Conservation (phyloP, 2,113 vertebrate genomes). For the Pomatostomus ruficeps region DNA sequence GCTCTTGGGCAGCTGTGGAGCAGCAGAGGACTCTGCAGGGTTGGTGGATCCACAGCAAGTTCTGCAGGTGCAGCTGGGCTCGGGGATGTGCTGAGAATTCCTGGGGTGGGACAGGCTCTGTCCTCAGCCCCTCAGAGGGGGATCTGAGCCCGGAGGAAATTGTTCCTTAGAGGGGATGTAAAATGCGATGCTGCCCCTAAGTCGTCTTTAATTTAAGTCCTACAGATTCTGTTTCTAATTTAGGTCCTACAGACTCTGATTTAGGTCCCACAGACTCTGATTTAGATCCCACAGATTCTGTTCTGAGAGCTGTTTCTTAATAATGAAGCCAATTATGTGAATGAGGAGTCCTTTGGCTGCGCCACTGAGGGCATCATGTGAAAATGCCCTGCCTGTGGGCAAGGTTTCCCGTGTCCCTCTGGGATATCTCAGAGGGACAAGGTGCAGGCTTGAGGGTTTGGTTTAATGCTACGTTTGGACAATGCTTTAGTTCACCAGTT, state of each 20-base stretch:
- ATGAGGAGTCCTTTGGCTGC: neutral
- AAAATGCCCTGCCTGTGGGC: neutral
- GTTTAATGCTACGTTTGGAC: accelerated
- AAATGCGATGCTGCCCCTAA: neutral
- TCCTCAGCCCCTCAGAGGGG: accelerated
- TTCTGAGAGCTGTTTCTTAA: neutral
- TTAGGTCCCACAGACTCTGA: neutral
- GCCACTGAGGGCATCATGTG: neutral
- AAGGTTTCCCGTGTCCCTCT: neutral
- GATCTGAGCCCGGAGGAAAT: accelerated
- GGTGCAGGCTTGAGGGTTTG: accelerated
- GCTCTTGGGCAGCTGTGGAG: accelerated
- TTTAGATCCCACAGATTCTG: neutral
- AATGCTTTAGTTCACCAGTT: neutral
- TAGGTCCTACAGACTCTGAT: neutral
- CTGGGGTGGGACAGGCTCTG: neutral
- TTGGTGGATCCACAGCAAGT: accelerated
- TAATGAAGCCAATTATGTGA: neutral
- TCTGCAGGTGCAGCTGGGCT: accelerated
- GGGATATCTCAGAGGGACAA: neutral
- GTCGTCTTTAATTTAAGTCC: neutral
- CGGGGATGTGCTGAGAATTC: accelerated
- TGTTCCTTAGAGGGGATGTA: neutral
- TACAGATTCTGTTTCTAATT: neutral
- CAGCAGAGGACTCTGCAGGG: neutral